phyloP scores from a whole-genome alignment of 2,113 vertebrate genomes.

The Chrysochloris asiatica region DNA sequence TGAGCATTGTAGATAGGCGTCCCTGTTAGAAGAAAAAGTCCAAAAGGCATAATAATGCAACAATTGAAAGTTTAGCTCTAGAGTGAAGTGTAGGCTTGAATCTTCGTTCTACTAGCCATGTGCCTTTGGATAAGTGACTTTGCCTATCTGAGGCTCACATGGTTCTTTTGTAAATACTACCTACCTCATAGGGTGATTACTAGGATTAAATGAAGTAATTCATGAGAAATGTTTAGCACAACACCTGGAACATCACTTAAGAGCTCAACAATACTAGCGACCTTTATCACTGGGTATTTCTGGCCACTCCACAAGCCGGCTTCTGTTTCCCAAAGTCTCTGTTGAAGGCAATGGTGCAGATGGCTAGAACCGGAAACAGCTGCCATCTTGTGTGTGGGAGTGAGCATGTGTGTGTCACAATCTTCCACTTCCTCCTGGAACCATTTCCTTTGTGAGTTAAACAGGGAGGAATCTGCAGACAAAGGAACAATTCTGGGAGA shows the following conservation, averaged over 20 bases:
- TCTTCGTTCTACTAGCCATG: neutral
- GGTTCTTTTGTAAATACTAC: neutral
- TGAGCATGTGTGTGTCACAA: constrained; percentile 36
- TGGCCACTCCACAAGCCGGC: neutral
- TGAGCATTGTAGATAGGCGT: neutral
- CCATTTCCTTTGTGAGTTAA: constrained; percentile 71
- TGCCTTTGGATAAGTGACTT: neutral
- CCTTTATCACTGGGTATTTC: neutral
- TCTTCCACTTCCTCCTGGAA: constrained; percentile 78
- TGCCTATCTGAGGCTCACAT: neutral
- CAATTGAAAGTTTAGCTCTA: neutral
- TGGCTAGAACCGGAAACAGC: constrained; percentile 47
- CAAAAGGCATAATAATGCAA: neutral
- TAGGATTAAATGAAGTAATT: constrained; percentile 24
- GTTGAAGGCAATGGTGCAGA: neutral
- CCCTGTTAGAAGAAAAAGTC: neutral
- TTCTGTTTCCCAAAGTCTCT: neutral
- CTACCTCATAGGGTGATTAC: neutral
- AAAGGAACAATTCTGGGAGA: constrained; percentile 85
- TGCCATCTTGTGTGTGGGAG: constrained; percentile 36
- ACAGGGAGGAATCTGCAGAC: constrained; percentile 66
- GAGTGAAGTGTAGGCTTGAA: neutral
- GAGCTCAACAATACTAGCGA: neutral
- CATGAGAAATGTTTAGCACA: neutral
- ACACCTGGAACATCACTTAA: constrained; percentile 22